Evolutionary conservation across 2,797 vertebrate genomes (phyloP).

Genomic region (Macrochelys suwanniensis): DNA sequence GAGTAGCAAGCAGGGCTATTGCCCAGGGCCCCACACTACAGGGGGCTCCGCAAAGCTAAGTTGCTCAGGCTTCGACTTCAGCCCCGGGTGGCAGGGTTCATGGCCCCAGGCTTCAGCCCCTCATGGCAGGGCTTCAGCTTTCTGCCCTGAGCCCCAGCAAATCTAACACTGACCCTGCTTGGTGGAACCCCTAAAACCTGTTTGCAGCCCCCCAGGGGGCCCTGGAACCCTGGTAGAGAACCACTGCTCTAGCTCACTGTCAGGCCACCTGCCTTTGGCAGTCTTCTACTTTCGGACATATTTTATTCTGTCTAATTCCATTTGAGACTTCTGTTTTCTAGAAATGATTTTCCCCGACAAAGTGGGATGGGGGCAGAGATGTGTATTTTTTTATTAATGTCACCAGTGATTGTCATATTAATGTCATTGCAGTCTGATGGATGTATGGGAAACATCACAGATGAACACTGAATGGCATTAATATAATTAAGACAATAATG

Average conservation of each 20-base stretch:
- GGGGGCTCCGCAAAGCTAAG: too few relatives aligned
- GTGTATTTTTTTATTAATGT: neutral
- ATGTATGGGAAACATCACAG: neutral
- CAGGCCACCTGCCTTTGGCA: neutral
- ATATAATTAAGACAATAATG: neutral
- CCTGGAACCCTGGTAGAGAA: too few relatives aligned
- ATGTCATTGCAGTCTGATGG: neutral
- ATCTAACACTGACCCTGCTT: too few relatives aligned
- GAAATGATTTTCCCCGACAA: neutral
- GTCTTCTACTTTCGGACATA: neutral
- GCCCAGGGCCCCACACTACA: too few relatives aligned
- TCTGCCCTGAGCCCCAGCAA: too few relatives aligned
- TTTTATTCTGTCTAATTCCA: neutral
- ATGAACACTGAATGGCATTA: neutral
- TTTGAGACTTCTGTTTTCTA: neutral
- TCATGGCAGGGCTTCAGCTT: too few relatives aligned
- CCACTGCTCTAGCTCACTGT: neutral
- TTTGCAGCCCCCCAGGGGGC: too few relatives aligned
- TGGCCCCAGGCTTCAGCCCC: too few relatives aligned
- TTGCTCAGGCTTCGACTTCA: too few relatives aligned
- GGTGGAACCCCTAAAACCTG: too few relatives aligned
- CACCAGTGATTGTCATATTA: neutral
- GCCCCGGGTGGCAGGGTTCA: too few relatives aligned
- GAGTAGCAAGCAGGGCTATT: too few relatives aligned
- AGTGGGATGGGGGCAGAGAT: neutral